Base-by-base conservation (phyloP, 1,140 invertebrate genomes). In the Caerostris extrusa region DNA sequence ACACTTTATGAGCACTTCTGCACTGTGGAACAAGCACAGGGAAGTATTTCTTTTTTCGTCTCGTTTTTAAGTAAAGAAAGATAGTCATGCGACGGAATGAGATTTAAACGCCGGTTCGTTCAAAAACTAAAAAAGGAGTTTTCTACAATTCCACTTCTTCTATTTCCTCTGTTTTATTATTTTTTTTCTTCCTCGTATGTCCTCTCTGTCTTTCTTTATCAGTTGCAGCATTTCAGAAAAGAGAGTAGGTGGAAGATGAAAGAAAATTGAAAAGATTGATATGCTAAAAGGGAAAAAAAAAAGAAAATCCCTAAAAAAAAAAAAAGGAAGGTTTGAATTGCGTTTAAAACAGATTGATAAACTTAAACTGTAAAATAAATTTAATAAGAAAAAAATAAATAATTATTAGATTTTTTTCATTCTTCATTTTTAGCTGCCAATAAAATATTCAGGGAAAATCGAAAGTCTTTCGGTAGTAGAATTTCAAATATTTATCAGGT, bases 401-500 rank as follows among this genome's bases (percentile, higher is more conserved):
- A n/a, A n/a, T n/a, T n/a, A 19, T 34, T 10, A 50, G 3, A 50
- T 77, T 77, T 14, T 14, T 14, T 34, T 12, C 19, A 10, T 10
- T 5, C 34, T 77, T 77, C 34, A 77, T 77, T 77, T 77, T 77
- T 77, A 10, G 69, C 69, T 77, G 3, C 69, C 69, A 53, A 19
- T 77, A 77, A 77, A 77, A 77, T 77, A 77, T 77, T 77, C 69
- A 77, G 50, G 69, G 34, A 77, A 77, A 77, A 77, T 34, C 19
- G 34, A 77, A 77, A 50, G n/a, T n/a, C 69, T 34, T 12, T 53
- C 69, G 19, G 69, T 77, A 77, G 69, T 77, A 77, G 69, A 77
- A 77, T 77, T 77, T 77, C 69, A 77, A 77, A 77, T 77, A 77
- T 77, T 77, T 77, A 77, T 77, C 69, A 77, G 69, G 69, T 77